These are phyloP conservation scores for Portunus trituberculatus DNA, from an alignment of 1,140 invertebrate species.

Conservation along the genomic window DNA sequence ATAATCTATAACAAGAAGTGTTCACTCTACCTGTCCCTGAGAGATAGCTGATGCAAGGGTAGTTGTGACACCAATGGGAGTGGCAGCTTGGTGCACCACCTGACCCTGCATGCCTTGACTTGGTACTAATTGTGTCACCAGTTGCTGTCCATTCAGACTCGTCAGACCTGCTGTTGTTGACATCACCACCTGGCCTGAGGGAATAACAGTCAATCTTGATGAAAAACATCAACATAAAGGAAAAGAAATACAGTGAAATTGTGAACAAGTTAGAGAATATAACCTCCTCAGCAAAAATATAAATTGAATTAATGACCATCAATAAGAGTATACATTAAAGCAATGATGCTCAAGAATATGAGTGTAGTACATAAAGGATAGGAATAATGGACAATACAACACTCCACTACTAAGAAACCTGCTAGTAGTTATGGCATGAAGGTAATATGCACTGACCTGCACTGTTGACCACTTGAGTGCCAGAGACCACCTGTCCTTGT, in stretches of 20 bases:
- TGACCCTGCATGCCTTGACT: slow-evolving; percentile 64
- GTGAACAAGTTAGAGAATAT: not conserved
- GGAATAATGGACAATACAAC: too few species aligned
- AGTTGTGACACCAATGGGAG: slow-evolving; percentile 41
- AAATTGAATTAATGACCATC: too few species aligned
- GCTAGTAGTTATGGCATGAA: not conserved
- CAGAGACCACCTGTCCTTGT: slow-evolving; percentile 67
- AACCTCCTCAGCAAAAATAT: too few species aligned
- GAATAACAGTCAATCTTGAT: not conserved
- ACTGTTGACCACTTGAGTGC: slow-evolving; percentile 73
- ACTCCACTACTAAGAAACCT: too few species aligned
- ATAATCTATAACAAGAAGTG: not conserved
- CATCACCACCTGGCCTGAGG: slow-evolving; percentile 69
- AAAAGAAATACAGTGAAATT: not conserved
- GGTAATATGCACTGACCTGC: slow-evolving; percentile 53
- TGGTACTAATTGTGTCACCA: slow-evolving; percentile 71
- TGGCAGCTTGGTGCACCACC: slow-evolving; percentile 62
- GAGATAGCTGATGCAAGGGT: slow-evolving; percentile 54
- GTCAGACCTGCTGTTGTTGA: slow-evolving; percentile 66
- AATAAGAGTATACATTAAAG: too few species aligned
- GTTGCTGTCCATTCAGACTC: slow-evolving; percentile 60
- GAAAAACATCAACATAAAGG: not conserved
- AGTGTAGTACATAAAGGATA: too few species aligned
- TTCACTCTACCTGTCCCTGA: slow-evolving; percentile 54
- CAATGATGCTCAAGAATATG: too few species aligned